Evolutionary conservation across 2,797 vertebrate species (phyloP).

Genomic region (Peromyscus nudipes): DNA sequence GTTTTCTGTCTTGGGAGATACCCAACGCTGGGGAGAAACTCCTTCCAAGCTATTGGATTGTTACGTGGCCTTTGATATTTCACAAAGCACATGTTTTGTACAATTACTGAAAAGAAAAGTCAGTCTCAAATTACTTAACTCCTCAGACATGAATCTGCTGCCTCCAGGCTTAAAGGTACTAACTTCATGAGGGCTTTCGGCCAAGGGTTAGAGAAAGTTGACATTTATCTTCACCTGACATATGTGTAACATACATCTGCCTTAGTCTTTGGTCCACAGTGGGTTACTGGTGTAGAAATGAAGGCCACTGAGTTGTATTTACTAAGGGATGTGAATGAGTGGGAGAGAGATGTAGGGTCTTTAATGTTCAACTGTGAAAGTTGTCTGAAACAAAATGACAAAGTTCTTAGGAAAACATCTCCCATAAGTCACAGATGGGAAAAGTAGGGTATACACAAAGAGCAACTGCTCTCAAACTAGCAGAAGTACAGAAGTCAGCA

Average conservation of each 20-base stretch:
- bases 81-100: not conserved
- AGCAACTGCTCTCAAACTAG: not conserved
- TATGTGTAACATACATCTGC: fast-evolving
- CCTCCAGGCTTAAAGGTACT: not conserved
- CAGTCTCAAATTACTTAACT: not conserved
- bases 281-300: not conserved
- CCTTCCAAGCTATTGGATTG: not conserved
- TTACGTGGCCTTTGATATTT: not conserved
- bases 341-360: not conserved
- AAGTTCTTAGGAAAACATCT: not conserved
- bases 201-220: fast-evolving
- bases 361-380: not conserved
- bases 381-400: not conserved
- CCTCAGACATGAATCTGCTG: not conserved
- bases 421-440: not conserved
- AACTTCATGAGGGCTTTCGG: not conserved
- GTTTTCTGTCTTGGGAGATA: not conserved
- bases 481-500: not conserved
- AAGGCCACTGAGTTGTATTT: fast-evolving
- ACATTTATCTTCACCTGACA: not conserved
- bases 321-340: too few species aligned
- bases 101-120: not conserved
- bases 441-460: not conserved
- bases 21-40: not conserved
- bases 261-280: not conserved